phyloP scores from a whole-genome alignment of 2,113 vertebrate genomes.

The Potamarius usumacintae region DNA sequence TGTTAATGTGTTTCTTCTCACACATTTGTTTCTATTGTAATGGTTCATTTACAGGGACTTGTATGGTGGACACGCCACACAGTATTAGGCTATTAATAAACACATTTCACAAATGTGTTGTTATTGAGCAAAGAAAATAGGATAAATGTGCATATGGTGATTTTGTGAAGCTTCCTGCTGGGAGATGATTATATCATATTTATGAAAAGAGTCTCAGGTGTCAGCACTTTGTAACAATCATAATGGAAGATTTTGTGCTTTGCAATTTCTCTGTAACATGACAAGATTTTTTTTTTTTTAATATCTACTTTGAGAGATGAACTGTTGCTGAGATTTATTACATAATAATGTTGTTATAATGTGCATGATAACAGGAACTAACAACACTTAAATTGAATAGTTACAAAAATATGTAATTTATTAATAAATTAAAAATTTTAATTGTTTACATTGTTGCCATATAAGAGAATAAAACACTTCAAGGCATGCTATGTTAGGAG shows the following conservation, averaged over 20 bases:
- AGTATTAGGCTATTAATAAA: background rate
- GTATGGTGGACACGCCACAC: background rate
- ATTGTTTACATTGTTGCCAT: background rate
- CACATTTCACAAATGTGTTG: background rate
- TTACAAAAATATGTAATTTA: background rate
- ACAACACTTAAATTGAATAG: background rate
- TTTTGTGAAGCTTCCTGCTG: background rate
- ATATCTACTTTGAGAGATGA: too few relatives aligned
- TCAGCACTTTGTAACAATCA: background rate
- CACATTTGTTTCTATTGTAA: background rate
- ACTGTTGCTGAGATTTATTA: too few relatives aligned
- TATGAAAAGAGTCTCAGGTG: background rate
- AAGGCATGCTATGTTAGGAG: background rate
- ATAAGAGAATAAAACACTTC: background rate
- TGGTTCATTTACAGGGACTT: background rate
- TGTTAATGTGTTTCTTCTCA: background rate
- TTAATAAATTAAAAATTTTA: background rate
- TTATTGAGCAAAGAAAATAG: background rate
- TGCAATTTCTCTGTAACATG: background rate
- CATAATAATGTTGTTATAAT: background rate
- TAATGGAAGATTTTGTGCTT: background rate
- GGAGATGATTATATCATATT: background rate
- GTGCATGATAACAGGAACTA: background rate
- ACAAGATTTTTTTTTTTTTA: background rate
- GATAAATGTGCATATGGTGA: background rate